Evolutionary conservation across 92 coral and sea anemone genomes (phyloP).

Genomic region (Paragorgia papillata): DNA sequence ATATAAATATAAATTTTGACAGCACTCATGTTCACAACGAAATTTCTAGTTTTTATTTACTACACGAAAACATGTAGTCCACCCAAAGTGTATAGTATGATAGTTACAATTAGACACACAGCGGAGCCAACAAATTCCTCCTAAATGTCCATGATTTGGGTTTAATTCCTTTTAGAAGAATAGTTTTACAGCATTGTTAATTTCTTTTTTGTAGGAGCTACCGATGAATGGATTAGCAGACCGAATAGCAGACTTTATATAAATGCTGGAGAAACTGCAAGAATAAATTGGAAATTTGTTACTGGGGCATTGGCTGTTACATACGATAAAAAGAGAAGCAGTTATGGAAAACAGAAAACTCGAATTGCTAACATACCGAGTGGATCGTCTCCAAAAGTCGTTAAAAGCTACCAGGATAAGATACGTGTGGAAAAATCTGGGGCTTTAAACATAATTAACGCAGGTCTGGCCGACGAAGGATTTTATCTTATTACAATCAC

Average conservation of each 20-base stretch:
- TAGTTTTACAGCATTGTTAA: too few species aligned
- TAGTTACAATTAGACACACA: too few species aligned
- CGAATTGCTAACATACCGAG: slow-evolving; percentile 9
- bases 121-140: too few species aligned
- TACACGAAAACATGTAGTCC: too few species aligned
- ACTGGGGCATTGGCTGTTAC: slow-evolving; percentile 5
- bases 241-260: slow-evolving; percentile 30
- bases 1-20: too few species aligned
- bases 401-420: background rate
- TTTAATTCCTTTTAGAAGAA: too few species aligned
- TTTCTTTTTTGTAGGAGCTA: background rate
- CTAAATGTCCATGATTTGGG: too few species aligned
- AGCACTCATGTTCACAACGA: too few species aligned
- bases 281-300: slow-evolving; percentile 34
- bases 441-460: slow-evolving; percentile 25
- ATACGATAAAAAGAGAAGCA: slow-evolving; percentile 9
- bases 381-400: background rate
- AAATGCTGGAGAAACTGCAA: slow-evolving; percentile 35
- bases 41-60: too few species aligned
- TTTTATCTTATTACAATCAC: background rate
- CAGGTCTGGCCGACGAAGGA: slow-evolving; percentile 30
- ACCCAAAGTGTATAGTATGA: too few species aligned
- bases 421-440: slow-evolving; percentile 25
- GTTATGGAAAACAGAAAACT: background rate
- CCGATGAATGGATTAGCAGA: slow-evolving; percentile 32